Conservation (phyloP, 2,888 invertebrate genomes). For the Rhaphigaster nebulosa region DNA sequence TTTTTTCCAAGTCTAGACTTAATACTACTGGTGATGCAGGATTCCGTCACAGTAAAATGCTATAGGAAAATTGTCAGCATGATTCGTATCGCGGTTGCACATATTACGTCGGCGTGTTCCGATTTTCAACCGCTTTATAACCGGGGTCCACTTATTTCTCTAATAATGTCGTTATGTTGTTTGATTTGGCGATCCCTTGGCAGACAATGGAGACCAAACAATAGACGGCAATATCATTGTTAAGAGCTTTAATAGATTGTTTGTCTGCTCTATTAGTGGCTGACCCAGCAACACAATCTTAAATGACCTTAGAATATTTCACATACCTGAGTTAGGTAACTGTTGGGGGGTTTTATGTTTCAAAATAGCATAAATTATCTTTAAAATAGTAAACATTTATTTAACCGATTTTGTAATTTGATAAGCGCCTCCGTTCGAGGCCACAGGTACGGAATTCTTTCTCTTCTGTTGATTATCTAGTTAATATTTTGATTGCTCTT, state of each 20-base stretch:
- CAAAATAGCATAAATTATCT: constrained; percentile 35
- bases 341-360: background rate
- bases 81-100: no score
- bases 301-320: background rate
- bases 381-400: constrained; percentile 15
- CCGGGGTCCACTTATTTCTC: background rate
- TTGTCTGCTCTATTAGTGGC: background rate
- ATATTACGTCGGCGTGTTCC: no score
- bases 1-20: no score
- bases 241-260: background rate
- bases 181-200: background rate
- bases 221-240: background rate
- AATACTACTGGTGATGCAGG: no score
- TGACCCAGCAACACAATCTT: background rate
- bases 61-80: no score
- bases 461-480: background rate
- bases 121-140: background rate
- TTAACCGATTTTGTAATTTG: constrained; percentile 8
- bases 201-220: background rate
- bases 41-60: no score
- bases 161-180: background rate
- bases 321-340: background rate
- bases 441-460: background rate
- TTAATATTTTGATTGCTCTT: background rate
- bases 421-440: background rate